Evolutionary conservation across 1,140 invertebrate species (phyloP).

Genomic region (Epicauta chinensis): DNA sequence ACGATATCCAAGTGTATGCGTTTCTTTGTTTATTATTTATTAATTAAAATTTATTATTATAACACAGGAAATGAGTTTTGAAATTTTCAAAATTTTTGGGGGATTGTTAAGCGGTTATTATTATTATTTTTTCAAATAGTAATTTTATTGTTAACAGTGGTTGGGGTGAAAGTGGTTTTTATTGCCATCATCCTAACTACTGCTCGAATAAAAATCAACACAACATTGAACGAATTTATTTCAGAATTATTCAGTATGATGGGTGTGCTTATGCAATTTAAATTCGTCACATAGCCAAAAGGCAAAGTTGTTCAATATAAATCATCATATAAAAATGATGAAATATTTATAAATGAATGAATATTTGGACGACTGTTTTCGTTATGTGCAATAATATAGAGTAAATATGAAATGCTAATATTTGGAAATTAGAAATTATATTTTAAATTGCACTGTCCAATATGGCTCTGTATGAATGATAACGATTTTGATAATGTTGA

Average conservation of each 20-base stretch:
- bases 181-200: no score
- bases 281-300: slow-evolving; percentile 34
- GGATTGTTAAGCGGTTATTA: no score
- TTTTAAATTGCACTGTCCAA: slow-evolving; percentile 38
- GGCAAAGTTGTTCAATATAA: slow-evolving; percentile 29
- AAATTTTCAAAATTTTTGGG: no score
- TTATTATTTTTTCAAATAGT: no score
- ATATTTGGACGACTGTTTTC: slow-evolving; percentile 23
- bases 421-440: slow-evolving; percentile 39
- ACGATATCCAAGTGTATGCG: no score
- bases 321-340: slow-evolving; percentile 26
- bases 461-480: slow-evolving; percentile 26
- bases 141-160: no score
- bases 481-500: no score
- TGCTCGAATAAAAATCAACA: no score
- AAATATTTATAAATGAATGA: slow-evolving; percentile 30
- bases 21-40: no score
- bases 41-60: no score
- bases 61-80: no score
- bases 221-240: slow-evolving; percentile 23
- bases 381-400: slow-evolving; percentile 27
- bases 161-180: no score
- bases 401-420: slow-evolving; percentile 41
- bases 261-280: slow-evolving; percentile 35
- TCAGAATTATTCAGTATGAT: slow-evolving; percentile 32